A percentile compares a stretch with the other conserved stretches of the same genome.
phyloP scores from a whole-genome alignment of 2,888 invertebrate species.

The Congeria kusceri region DNA sequence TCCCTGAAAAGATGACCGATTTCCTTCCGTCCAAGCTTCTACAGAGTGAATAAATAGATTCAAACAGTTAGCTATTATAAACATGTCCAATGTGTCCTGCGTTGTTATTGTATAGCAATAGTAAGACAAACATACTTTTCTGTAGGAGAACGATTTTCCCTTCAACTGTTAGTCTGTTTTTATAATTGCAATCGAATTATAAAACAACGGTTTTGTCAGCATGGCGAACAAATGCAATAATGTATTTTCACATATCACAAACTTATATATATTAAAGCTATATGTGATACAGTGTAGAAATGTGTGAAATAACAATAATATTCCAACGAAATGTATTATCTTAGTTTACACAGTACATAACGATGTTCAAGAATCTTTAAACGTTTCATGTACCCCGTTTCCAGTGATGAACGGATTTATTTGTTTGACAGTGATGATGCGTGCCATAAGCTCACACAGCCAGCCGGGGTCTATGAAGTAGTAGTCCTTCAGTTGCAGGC shows the following conservation, averaged over 20 bases:
- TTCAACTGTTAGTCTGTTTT: too few species aligned
- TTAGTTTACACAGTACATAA: too few species aligned
- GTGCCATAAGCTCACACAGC: slow-evolving; percentile 84
- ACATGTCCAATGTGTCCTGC: neutral
- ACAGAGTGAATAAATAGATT: slow-evolving; percentile 13
- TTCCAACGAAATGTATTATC: too few species aligned
- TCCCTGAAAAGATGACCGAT: slow-evolving; percentile 79
- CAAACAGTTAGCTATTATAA: too few species aligned
- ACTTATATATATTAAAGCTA: slow-evolving; percentile 64
- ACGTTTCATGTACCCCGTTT: slow-evolving; percentile 72
- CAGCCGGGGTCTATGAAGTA: slow-evolving; percentile 84
- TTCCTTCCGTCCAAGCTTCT: slow-evolving; percentile 78
- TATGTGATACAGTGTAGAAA: too few species aligned
- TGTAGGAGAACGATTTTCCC: slow-evolving; percentile 69
- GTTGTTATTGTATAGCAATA: neutral
- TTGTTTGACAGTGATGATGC: slow-evolving; percentile 81
- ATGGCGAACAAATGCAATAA: slow-evolving; percentile 76
- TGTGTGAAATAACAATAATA: too few species aligned
- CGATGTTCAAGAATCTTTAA: too few species aligned
- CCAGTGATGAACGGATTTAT: slow-evolving; percentile 82
- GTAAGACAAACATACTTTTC: slow-evolving; percentile 52
- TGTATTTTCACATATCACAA: slow-evolving; percentile 76
- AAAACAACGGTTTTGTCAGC: slow-evolving; percentile 34
- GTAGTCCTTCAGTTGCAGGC: slow-evolving; percentile 78
- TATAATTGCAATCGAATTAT: too few species aligned